phyloP scores from a whole-genome alignment of 2,888 invertebrate genomes.

The Sarcophaga variegata region DNA sequence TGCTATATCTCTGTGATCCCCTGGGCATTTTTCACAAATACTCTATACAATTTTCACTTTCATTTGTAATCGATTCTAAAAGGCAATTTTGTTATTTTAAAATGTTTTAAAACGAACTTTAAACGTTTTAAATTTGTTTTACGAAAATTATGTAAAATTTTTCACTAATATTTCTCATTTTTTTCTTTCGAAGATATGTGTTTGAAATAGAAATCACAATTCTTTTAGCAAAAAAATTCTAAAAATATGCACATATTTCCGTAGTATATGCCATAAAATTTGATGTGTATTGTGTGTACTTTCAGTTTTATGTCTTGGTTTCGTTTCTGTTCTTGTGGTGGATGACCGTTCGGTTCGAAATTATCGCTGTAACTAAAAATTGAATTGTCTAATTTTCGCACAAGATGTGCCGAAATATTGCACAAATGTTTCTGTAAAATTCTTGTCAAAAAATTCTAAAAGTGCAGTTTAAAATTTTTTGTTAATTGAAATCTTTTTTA shows the following conservation, averaged over 20 bases:
- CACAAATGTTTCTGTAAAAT: constrained; percentile 44
- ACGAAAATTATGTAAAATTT: constrained; percentile 39
- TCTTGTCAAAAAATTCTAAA: constrained; percentile 33
- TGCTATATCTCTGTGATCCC: constrained; percentile 63
- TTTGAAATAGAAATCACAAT: constrained; percentile 19
- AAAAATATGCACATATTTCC: constrained; percentile 66
- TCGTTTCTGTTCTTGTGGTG: constrained; percentile 2
- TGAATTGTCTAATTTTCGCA: constrained; percentile 48
- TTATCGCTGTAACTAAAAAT: constrained; percentile 64
- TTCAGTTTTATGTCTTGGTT: constrained; percentile 21
- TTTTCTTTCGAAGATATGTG: constrained; percentile 11
- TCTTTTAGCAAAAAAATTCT: constrained; percentile 66
- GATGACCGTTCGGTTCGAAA: constrained; percentile 66
- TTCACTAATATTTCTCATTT: constrained; percentile 30
- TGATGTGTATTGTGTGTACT: constrained; percentile 23
- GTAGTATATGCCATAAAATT: constrained; percentile 36
- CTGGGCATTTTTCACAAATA: constrained; percentile 56
- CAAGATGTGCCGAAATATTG: constrained; percentile 55
- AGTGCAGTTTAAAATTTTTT: constrained; percentile 15
- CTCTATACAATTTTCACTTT: constrained; percentile 48
- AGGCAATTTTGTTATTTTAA: background rate
- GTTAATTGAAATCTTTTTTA: background rate
- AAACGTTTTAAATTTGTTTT: constrained; percentile 6
- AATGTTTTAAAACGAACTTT: background rate
- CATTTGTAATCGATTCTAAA: constrained; percentile 35